These are phyloP conservation scores for Anoplius nigerrimus DNA, from an alignment of 2,888 invertebrate species.

Conservation along the genomic window DNA sequence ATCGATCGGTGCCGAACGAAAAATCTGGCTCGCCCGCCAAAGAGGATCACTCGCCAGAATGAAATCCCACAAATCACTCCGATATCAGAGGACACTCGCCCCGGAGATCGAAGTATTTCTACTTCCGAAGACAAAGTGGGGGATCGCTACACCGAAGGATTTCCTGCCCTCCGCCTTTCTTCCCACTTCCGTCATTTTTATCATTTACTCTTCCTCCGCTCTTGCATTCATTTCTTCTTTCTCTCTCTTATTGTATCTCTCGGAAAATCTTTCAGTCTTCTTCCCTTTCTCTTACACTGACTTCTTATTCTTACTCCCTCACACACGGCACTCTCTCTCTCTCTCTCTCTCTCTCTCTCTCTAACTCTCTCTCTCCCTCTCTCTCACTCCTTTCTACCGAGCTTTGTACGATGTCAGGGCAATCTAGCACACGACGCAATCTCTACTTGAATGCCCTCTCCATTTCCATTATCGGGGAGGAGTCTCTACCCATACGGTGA, in stretches of 20 bases:
- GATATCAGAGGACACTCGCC: too few relatives aligned
- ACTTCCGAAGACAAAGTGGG: not conserved
- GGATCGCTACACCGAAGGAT: constrained; percentile 5
- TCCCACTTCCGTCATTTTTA: not conserved
- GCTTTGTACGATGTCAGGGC: constrained; percentile 43
- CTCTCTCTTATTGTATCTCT: constrained; percentile 12
- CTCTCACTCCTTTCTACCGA: constrained; percentile 35
- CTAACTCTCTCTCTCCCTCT: constrained; percentile 17
- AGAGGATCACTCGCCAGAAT: too few relatives aligned
- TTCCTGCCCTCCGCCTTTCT: not conserved
- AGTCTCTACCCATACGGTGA: constrained; percentile 34
- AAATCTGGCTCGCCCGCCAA: not conserved
- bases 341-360: constrained; percentile 24
- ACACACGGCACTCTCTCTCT: constrained; percentile 16
- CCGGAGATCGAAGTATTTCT: too few relatives aligned
- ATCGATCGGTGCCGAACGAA: constrained; percentile 4
- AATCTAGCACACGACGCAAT: constrained; percentile 44
- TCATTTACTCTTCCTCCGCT: not conserved
- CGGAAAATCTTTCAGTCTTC: too few relatives aligned
- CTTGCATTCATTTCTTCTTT: not conserved
- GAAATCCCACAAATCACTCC: too few relatives aligned
- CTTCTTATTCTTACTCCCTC: constrained; percentile 15
- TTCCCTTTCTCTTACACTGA: constrained; percentile 15
- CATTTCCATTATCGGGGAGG: constrained; percentile 53
- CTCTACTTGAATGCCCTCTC: constrained; percentile 51